These are phyloP conservation scores for Lasioglossum villosulum DNA, from an alignment of 2,888 invertebrate genomes.

Conservation along the genomic window DNA sequence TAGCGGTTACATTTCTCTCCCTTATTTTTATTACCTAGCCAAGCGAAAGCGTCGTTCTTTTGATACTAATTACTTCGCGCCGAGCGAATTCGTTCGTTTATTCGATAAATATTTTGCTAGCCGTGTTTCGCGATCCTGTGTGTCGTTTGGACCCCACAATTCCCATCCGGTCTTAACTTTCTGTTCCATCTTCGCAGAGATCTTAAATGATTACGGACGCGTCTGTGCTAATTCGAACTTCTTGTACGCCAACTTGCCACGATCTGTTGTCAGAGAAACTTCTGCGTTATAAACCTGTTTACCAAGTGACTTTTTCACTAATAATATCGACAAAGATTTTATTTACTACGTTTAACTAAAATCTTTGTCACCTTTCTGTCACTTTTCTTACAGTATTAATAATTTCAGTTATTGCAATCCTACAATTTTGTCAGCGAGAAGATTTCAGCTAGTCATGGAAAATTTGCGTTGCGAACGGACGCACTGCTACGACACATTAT, in stretches of 20 bases:
- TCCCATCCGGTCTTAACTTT: neutral
- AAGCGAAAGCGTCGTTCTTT: neutral
- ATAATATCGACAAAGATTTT: too few relatives aligned
- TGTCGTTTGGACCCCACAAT: neutral
- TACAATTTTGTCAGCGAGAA: neutral
- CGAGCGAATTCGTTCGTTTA: neutral
- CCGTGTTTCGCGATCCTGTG: neutral
- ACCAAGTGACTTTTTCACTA: too few relatives aligned
- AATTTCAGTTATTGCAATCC: neutral
- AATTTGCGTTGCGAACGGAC: neutral
- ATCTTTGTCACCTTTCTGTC: too few relatives aligned
- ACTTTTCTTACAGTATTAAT: neutral
- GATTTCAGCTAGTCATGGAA: neutral
- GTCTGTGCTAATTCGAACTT: neutral
- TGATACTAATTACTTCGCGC: slow-evolving; percentile 1
- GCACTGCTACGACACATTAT: too few relatives aligned
- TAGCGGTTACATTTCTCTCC: neutral
- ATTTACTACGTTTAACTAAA: too few relatives aligned
- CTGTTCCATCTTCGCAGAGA: neutral
- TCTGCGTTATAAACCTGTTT: too few relatives aligned
- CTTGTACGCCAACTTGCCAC: neutral
- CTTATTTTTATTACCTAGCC: slow-evolving; percentile 15
- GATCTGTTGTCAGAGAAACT: too few relatives aligned
- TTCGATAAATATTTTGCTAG: neutral
- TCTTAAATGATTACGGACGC: neutral